A percentile compares a stretch with the other conserved stretches of the same genome.
Evolutionary conservation across 2,113 vertebrate species (phyloP).

Genomic region (Toxotes chatareus): DNA sequence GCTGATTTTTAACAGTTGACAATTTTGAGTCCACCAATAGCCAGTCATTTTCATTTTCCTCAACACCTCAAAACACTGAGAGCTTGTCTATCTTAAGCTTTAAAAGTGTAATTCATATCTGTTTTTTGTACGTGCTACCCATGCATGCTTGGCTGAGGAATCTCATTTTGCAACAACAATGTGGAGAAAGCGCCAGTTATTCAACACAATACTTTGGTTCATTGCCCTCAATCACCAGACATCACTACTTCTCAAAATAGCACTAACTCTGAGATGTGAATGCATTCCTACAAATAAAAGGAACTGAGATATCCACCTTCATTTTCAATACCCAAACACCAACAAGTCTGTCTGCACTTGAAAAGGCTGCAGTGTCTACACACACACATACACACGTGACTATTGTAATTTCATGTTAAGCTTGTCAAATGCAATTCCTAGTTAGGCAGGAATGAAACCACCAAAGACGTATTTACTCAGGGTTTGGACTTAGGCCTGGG

Average conservation of each 20-base stretch:
- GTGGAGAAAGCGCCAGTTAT: constrained; percentile 43
- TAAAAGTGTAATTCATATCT: constrained; percentile 31
- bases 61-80: background rate
- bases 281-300: background rate
- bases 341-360: background rate
- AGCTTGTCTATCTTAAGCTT: background rate
- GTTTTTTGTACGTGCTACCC: constrained; percentile 2
- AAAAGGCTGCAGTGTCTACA: background rate
- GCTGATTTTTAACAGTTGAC: background rate
- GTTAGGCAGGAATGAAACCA: too few relatives aligned
- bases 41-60: constrained; percentile 13
- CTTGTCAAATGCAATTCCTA: too few relatives aligned
- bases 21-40: background rate
- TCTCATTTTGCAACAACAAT: constrained; percentile 62
- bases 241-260: constrained; percentile 19
- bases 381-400: background rate
- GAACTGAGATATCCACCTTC: background rate
- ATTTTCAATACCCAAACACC: background rate
- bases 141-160: constrained; percentile 58
- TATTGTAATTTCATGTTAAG: background rate
- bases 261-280: constrained; percentile 10
- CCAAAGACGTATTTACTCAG: too few relatives aligned
- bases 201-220: constrained; percentile 44
- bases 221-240: constrained; percentile 35
- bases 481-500: background rate